Percentiles rank a stretch among this genome's conserved stretches.
These are phyloP conservation scores for Platichthys stellatus DNA, from an alignment of 2,113 vertebrate genomes.

Conservation along the genomic window DNA sequence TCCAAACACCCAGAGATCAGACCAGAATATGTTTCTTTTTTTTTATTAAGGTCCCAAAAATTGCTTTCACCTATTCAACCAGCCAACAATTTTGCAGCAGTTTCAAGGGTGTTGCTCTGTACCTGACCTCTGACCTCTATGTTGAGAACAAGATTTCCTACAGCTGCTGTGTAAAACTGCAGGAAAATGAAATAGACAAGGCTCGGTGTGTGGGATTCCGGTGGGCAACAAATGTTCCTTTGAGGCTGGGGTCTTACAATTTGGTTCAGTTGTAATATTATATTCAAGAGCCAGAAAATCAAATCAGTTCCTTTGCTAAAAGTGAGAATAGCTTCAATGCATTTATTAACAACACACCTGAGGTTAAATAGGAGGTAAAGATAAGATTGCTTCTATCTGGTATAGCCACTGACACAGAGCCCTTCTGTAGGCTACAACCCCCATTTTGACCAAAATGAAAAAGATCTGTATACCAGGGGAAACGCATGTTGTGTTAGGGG, in stretches of 20 bases:
- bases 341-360: too few relatives aligned
- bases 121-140: not conserved
- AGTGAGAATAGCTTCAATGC: too few relatives aligned
- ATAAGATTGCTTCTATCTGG: too few relatives aligned
- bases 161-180: not conserved
- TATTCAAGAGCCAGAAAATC: too few relatives aligned
- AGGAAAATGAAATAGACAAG: not conserved
- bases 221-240: too few relatives aligned
- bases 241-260: not conserved
- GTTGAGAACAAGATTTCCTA: not conserved
- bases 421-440: not conserved
- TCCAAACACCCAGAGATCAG: too few relatives aligned
- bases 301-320: too few relatives aligned
- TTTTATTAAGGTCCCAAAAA: not conserved
- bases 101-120: not conserved
- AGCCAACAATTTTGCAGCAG: not conserved
- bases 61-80: too few relatives aligned
- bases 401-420: constrained; percentile 7
- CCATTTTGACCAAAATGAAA: constrained; percentile 19
- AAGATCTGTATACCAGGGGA: constrained; percentile 11
- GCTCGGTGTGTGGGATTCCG: too few relatives aligned
- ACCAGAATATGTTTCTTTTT: not conserved
- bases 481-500: constrained; percentile 22
- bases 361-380: not conserved
- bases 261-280: not conserved